Conservation (phyloP, 2,888 invertebrate genomes). For the Orthosia gothica region DNA sequence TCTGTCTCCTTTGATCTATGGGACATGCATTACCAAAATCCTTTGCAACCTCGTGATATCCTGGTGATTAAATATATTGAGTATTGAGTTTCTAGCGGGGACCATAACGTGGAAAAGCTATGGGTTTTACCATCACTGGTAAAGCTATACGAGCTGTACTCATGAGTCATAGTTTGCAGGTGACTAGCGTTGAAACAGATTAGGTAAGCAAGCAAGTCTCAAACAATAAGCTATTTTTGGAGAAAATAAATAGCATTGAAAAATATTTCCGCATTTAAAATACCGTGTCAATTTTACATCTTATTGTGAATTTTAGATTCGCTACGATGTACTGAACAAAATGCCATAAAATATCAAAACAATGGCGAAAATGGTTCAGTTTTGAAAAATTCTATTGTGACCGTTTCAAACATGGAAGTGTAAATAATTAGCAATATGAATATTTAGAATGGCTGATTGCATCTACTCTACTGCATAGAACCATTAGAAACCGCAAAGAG, state of each 20-base stretch:
- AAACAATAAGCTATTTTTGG: not conserved
- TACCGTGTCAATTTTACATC: conserved; percentile 1
- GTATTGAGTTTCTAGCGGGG: not conserved
- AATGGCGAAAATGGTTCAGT: not conserved
- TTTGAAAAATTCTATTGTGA: conserved; percentile 14
- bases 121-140: not conserved
- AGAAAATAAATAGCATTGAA: not conserved
- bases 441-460: conserved; percentile 8
- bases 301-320: not conserved
- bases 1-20: not conserved
- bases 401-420: conserved; percentile 12
- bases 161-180: not conserved
- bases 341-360: conserved; percentile 1
- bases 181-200: not conserved
- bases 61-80: not conserved
- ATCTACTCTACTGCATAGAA: conserved; percentile 15
- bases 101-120: not conserved
- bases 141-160: not conserved
- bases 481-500: conserved; percentile 37
- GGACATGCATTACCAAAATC: not conserved
- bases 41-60: not conserved
- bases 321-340: not conserved
- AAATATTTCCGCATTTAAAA: not conserved
- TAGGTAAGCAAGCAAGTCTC: not conserved
- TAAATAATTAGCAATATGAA: conserved; percentile 33